Evolutionary conservation across 2,113 vertebrate genomes (phyloP).

Genomic region (Neomonachus schauinslandi): DNA sequence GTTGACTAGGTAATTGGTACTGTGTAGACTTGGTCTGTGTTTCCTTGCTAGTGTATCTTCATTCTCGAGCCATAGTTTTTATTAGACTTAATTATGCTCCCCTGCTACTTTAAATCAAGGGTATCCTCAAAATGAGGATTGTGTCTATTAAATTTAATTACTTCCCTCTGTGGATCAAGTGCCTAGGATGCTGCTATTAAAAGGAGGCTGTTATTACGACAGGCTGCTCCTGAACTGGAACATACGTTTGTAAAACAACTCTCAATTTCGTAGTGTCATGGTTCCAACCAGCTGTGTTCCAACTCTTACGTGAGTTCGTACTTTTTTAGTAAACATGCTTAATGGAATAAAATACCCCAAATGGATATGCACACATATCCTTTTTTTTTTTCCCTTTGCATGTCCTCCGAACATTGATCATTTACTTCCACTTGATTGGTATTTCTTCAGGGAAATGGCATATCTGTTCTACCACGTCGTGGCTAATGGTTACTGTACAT

Average conservation of each 20-base stretch:
- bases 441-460: conserved; percentile 56
- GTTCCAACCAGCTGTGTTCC: background rate
- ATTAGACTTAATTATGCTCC: conserved; percentile 55
- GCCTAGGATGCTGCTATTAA: background rate
- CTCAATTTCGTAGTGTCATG: background rate
- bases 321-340: background rate
- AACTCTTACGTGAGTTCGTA: background rate
- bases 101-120: conserved; percentile 44
- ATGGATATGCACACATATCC: background rate
- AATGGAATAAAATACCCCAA: conserved; percentile 8
- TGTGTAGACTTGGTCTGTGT: background rate
- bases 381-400: background rate
- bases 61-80: background rate
- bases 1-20: background rate
- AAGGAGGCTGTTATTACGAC: background rate
- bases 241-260: background rate
- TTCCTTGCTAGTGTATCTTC: background rate
- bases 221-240: background rate
- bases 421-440: conserved; percentile 61
- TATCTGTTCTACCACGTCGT: conserved; percentile 15
- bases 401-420: conserved; percentile 50
- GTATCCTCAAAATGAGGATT: conserved; percentile 49
- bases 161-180: conserved; percentile 52
- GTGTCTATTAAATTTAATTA: conserved; percentile 64
- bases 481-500: conserved; percentile 21